Evolutionary conservation across 2,113 vertebrate genomes (phyloP).

Genomic region (Pyxicephalus adspersus): DNA sequence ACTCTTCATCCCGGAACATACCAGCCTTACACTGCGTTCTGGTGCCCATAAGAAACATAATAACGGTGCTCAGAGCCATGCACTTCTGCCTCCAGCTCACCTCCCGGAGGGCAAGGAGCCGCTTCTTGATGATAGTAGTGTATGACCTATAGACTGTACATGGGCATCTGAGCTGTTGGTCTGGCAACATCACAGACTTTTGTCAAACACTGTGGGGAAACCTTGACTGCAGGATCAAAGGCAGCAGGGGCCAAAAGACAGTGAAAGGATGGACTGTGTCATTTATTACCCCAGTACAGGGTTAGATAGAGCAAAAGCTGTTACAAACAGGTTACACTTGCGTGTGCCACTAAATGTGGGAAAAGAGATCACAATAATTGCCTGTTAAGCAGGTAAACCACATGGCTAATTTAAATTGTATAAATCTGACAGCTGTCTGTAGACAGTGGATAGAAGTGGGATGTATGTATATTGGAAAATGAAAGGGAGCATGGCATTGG

Average conservation of each 20-base stretch:
- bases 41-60: slow-evolving; percentile 89
- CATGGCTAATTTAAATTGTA: background rate
- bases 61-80: slow-evolving; percentile 80
- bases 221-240: slow-evolving; percentile 27
- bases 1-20: slow-evolving; percentile 91
- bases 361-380: background rate
- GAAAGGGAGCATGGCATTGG: background rate
- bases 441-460: background rate
- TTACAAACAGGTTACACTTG: background rate
- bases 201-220: slow-evolving; percentile 30
- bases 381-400: background rate
- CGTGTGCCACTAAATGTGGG: slow-evolving; percentile 4
- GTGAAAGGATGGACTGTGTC: background rate
- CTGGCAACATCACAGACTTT: slow-evolving; percentile 17
- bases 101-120: slow-evolving; percentile 86
- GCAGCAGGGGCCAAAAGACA: background rate
- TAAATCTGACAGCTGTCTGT: background rate
- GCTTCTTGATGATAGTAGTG: slow-evolving; percentile 88
- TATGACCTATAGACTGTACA: slow-evolving; percentile 66
- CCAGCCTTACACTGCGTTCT: slow-evolving; percentile 72
- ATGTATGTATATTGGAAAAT: background rate
- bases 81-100: slow-evolving; percentile 81
- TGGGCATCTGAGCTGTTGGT: background rate
- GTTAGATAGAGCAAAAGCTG: background rate
- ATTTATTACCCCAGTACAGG: background rate